Evolutionary conservation across 2,888 invertebrate species (phyloP).

Genomic region (Spialia ferax): DNA sequence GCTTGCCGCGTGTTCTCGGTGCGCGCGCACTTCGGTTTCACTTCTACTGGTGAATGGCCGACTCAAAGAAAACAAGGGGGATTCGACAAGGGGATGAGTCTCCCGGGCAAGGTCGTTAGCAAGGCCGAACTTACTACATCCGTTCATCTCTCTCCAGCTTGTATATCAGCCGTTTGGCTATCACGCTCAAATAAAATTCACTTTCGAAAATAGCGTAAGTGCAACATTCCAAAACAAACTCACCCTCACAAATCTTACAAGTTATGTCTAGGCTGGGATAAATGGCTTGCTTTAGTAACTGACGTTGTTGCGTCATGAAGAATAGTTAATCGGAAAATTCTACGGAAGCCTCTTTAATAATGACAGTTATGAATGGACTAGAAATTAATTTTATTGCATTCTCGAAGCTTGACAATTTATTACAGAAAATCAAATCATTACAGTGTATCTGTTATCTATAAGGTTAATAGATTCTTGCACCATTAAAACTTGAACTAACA

Average conservation of each 20-base stretch:
- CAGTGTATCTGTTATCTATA: constrained; percentile 53
- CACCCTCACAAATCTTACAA: constrained; percentile 49
- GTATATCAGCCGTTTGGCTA: constrained; percentile 40
- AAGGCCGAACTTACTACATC: constrained; percentile 77
- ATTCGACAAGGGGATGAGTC: constrained; percentile 63
- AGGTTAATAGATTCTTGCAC: constrained; percentile 72
- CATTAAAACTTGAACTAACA: constrained; percentile 43
- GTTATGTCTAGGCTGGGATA: constrained; percentile 58
- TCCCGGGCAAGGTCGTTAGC: constrained; percentile 70
- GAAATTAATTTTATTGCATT: not conserved
- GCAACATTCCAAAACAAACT: constrained; percentile 66
- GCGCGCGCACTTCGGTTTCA: constrained; percentile 77
- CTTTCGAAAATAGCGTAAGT: constrained; percentile 72
- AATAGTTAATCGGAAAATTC: not conserved
- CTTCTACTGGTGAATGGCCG: constrained; percentile 78
- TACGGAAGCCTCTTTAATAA: not conserved
- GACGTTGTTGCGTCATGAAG: constrained; percentile 18
- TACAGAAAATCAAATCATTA: constrained; percentile 10
- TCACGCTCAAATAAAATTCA: constrained; percentile 65
- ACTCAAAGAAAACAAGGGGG: constrained; percentile 65
- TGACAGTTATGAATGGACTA: not conserved
- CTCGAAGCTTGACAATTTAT: not conserved
- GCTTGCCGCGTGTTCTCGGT: constrained; percentile 61
- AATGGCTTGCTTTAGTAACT: constrained; percentile 43
- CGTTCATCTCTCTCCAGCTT: constrained; percentile 63